These are phyloP conservation scores for Dendrocincla tyrannina DNA, from an alignment of 2,797 vertebrate species.

Conservation along the genomic window DNA sequence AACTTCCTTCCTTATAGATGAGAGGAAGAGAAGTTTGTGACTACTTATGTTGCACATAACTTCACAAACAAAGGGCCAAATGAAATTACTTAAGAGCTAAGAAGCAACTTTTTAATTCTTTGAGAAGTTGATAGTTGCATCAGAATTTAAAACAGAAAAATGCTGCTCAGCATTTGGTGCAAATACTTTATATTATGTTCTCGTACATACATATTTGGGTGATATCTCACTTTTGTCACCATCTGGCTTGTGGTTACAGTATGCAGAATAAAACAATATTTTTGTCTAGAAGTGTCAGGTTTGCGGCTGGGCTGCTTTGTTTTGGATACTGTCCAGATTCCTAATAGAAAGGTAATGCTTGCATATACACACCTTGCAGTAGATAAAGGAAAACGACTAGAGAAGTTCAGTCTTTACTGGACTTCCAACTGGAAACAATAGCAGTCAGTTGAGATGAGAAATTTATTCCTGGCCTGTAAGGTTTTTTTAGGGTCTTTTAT, in stretches of 20 bases:
- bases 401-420: background rate
- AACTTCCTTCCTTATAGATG: background rate
- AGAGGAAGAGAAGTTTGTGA: background rate
- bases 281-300: background rate
- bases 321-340: background rate
- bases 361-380: background rate
- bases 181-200: background rate
- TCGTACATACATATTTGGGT: fast-evolving
- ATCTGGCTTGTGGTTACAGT: background rate
- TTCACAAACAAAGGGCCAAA: background rate
- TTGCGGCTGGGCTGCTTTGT: background rate
- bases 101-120: background rate
- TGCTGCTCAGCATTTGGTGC: background rate
- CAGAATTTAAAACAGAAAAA: background rate
- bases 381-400: background rate
- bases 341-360: background rate
- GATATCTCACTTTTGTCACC: background rate
- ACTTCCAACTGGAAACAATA: background rate
- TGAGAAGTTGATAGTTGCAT: background rate
- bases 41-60: background rate
- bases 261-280: background rate
- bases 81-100: background rate
- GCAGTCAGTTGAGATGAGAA: background rate
- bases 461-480: background rate
- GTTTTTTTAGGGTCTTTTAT: background rate